phyloP scores from a whole-genome alignment of 2,888 invertebrate species.

The Mesoligia furuncula region DNA sequence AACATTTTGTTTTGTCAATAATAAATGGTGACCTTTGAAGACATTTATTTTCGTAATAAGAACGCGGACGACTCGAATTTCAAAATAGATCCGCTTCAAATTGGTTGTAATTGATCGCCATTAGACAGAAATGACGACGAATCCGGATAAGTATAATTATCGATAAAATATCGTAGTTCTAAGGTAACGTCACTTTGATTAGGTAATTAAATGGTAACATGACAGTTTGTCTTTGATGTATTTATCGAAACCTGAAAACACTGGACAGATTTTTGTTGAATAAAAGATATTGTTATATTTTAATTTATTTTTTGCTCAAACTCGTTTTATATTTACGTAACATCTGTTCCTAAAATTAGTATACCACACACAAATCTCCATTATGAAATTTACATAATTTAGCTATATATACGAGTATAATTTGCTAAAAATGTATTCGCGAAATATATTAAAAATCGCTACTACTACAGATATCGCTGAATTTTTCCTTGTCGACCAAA shows the following conservation, averaged over 20 bases:
- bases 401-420: conserved; percentile 35
- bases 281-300: neutral
- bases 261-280: neutral
- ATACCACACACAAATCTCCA: conserved; percentile 28
- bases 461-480: too few species aligned
- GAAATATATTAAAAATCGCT: neutral
- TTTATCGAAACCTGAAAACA: neutral
- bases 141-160: conserved; percentile 43
- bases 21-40: conserved; percentile 46
- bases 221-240: neutral
- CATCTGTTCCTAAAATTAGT: conserved; percentile 24
- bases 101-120: conserved; percentile 51
- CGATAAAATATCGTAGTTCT: conserved; percentile 37
- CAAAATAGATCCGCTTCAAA: conserved; percentile 57
- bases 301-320: neutral
- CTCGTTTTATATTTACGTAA: conserved; percentile 20
- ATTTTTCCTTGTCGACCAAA: conserved; percentile 1
- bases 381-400: conserved; percentile 44
- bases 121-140: conserved; percentile 46
- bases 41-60: conserved; percentile 55
- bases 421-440: conserved; percentile 25
- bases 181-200: conserved; percentile 18
- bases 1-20: conserved; percentile 51
- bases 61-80: conserved; percentile 57
- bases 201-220: neutral